phyloP scores from a whole-genome alignment of 2,113 vertebrate genomes.

The Oryzias javanicus region DNA sequence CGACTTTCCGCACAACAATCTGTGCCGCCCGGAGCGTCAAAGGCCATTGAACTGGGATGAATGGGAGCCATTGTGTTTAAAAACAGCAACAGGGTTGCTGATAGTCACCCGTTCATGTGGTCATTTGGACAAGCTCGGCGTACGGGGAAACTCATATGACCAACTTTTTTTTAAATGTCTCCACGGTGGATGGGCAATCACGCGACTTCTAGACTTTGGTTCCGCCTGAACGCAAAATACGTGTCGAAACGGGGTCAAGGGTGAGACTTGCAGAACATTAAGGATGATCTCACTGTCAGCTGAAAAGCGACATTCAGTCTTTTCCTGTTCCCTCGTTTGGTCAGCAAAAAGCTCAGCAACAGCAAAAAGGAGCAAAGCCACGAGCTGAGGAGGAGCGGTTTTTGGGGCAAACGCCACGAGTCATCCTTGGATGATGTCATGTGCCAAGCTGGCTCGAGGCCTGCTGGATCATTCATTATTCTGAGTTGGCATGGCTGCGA shows the following conservation, averaged over 20 bases:
- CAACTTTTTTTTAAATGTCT: neutral
- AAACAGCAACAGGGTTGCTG: conserved; percentile 13
- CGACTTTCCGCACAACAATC: conserved; percentile 7
- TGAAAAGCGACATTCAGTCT: conserved; percentile 16
- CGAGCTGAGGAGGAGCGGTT: conserved; percentile 4
- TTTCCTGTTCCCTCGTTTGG: conserved; percentile 7
- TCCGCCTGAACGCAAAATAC: conserved; percentile 7
- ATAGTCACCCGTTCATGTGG: conserved; percentile 21
- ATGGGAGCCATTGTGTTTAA: conserved; percentile 24
- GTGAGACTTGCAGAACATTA: conserved; percentile 6
- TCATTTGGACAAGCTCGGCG: conserved; percentile 28
- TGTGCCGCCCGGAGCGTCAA: conserved; percentile 11
- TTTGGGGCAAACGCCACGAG: conserved; percentile 10
- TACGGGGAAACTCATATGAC: conserved; percentile 47
- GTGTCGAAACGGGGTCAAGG: conserved; percentile 21
- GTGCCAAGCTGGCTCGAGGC: neutral
- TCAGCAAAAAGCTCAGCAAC: conserved; percentile 31
- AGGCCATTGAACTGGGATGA: conserved; percentile 23
- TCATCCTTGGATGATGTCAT: conserved; percentile 8
- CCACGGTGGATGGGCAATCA: conserved; percentile 18
- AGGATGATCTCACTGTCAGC: conserved; percentile 39
- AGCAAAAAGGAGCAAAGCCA: conserved; percentile 23
- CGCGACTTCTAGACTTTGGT: neutral
- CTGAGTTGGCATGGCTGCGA: neutral
- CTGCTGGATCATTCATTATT: neutral